Evolutionary conservation across 53 echinoderm and acorn worm genomes (phyloP).

Genomic region (Stichopus horrens): DNA sequence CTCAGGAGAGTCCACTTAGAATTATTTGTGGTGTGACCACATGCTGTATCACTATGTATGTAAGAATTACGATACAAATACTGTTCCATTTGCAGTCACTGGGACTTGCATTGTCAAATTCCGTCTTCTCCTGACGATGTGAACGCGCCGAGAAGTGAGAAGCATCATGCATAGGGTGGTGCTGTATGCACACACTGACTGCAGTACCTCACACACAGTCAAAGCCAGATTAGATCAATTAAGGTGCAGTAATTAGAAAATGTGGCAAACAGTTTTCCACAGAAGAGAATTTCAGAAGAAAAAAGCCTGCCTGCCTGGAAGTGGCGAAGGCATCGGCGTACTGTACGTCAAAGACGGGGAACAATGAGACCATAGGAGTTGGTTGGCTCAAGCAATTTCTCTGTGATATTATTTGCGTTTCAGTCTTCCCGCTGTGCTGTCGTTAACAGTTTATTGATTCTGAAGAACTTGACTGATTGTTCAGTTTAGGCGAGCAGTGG

Average conservation of each 20-base stretch:
- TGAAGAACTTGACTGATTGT: slow-evolving; percentile 28
- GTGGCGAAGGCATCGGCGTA: background rate
- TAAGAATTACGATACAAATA: too few species aligned
- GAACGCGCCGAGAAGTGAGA: background rate
- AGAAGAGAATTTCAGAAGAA: background rate
- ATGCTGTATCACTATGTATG: too few species aligned
- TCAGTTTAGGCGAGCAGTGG: background rate
- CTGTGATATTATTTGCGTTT: slow-evolving; percentile 28
- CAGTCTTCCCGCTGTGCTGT: background rate
- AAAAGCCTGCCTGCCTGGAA: background rate
- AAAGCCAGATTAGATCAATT: slow-evolving; percentile 37
- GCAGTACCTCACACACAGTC: background rate
- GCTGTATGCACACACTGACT: background rate
- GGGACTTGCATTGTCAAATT: too few species aligned
- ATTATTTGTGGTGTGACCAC: too few species aligned
- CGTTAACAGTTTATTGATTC: slow-evolving; percentile 40
- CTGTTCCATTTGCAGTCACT: too few species aligned
- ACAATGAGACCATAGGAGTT: background rate
- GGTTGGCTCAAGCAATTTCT: background rate
- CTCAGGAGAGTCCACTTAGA: too few species aligned
- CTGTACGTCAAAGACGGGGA: background rate
- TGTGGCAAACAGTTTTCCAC: slow-evolving; percentile 6
- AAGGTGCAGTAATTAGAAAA: slow-evolving; percentile 37
- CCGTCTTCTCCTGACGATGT: too few species aligned
- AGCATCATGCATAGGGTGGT: background rate